Percentiles rank a stretch among this genome's conserved stretches.
Evolutionary conservation across 2,113 vertebrate species (phyloP).

Genomic region (Rhinogobius similis): DNA sequence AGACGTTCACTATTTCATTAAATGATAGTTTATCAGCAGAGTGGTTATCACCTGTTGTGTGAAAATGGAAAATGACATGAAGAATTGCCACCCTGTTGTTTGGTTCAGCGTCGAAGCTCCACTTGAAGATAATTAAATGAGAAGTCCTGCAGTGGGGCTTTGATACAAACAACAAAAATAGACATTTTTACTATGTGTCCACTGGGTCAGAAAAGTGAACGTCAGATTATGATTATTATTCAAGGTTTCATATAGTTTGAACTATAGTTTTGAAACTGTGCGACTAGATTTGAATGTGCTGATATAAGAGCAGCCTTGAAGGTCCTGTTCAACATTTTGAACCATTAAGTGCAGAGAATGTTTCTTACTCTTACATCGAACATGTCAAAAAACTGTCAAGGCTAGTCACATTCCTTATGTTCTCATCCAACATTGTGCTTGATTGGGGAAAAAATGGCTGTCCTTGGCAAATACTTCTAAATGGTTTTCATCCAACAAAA

Average conservation of each 20-base stretch:
- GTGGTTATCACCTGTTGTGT: slow-evolving; percentile 24
- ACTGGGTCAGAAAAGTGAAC: slow-evolving; percentile 1
- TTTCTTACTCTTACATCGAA: no score
- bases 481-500: no score
- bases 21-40: slow-evolving; percentile 36
- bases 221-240: not conserved
- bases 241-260: not conserved
- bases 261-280: no score
- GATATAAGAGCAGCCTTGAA: no score
- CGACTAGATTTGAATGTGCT: not conserved
- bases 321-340: no score
- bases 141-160: not conserved
- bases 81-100: slow-evolving; percentile 15
- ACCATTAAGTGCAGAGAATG: no score
- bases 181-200: not conserved
- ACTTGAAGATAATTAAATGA: slow-evolving; percentile 1
- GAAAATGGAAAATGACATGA: slow-evolving; percentile 27
- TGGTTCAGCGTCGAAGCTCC: not conserved
- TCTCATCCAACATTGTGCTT: no score
- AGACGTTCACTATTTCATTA: slow-evolving; percentile 31
- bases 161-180: slow-evolving; percentile 1
- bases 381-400: no score
- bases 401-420: no score
- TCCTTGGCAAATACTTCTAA: no score
- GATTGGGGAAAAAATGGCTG: no score